These are phyloP conservation scores for Bufotes viridis DNA, from an alignment of 2,797 vertebrate species.

Conservation along the genomic window DNA sequence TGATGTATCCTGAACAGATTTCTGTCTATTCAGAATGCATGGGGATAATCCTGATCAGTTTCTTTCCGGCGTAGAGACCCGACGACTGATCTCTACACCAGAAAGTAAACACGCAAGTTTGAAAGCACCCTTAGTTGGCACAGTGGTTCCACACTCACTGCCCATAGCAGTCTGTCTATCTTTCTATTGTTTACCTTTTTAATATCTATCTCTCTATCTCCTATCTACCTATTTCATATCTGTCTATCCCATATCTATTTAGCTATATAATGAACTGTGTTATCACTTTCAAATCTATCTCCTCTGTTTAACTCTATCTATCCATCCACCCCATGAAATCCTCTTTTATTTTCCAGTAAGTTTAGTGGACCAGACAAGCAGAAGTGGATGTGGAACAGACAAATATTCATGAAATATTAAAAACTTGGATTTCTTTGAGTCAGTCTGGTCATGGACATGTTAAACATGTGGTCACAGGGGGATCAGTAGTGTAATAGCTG, in stretches of 20 bases:
- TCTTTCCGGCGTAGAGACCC: too few relatives aligned
- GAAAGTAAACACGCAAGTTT: too few relatives aligned
- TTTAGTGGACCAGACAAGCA: not conserved
- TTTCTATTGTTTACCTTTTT: not conserved
- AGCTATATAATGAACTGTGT: too few relatives aligned
- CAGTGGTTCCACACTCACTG: too few relatives aligned
- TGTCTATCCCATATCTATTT: not conserved
- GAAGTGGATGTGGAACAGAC: not conserved
- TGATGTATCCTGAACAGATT: too few relatives aligned
- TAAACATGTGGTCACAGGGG: slow-evolving; percentile 41
- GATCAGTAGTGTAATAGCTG: slow-evolving; percentile 29
- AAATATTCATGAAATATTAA: slow-evolving; percentile 39
- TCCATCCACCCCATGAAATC: not conserved
- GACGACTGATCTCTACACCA: too few relatives aligned
- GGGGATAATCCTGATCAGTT: too few relatives aligned
- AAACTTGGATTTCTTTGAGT: slow-evolving; percentile 36
- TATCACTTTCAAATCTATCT: not conserved
- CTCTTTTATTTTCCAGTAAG: not conserved
- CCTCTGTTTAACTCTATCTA: not conserved
- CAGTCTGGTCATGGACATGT: slow-evolving; percentile 34
- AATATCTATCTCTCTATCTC: not conserved
- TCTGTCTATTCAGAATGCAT: too few relatives aligned
- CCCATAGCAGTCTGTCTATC: too few relatives aligned
- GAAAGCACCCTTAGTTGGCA: too few relatives aligned
- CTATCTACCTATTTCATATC: not conserved